Base-by-base conservation (phyloP, 2,888 invertebrate genomes). In the Napeogenes inachia region DNA sequence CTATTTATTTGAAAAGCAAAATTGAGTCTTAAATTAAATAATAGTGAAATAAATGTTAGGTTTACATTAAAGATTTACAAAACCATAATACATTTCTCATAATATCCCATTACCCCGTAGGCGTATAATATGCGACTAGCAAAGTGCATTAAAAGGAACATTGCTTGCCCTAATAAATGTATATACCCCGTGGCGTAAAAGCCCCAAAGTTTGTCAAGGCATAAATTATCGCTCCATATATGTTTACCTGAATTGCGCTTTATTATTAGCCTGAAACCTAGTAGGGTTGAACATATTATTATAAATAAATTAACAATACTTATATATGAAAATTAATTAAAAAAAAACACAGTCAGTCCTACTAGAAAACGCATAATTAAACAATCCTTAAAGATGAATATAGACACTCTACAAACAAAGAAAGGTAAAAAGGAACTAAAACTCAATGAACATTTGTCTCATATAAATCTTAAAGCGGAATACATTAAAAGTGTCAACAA, bases 141-240 rank as follows among this genome's bases (percentile, higher is more conserved):
- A 75, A 80, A 83, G 77, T 81, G 81, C 85, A 85, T 85, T 82
- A 85, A 76, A 79, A 77, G 66, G 75, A 78, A 76, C 74, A 75
- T 73, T 74, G 50, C 72, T 72, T 73, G 77, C 79, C 78, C 81
- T 75, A 75, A 76, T 77, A 79, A 77, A 69, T 70, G 65, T 65
- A 64, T 55, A 60, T 59, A 57, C 69, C 70, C 72, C 67, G 67
- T 63, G 69, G 72, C 65, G 70, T 45, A 62, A 63, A 63, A 66
- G 65, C 66, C 68, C 64, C 60, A 56, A 67, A 66, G 59, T 69
- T 72, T 71, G 65, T 68, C 65, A 58, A 68, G 64, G 67, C 64
- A 61, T 68, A 72, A 68, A 67, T 71, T 74, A 74, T 75, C 73
- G 73, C 74, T 75, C 73, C 50, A 74, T 74, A 72, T 66, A 54